A percentile compares a stretch with the other conserved stretches of the same genome.
Evolutionary conservation across 2,797 vertebrate genomes (phyloP).

Genomic region (Amblyraja radiata): DNA sequence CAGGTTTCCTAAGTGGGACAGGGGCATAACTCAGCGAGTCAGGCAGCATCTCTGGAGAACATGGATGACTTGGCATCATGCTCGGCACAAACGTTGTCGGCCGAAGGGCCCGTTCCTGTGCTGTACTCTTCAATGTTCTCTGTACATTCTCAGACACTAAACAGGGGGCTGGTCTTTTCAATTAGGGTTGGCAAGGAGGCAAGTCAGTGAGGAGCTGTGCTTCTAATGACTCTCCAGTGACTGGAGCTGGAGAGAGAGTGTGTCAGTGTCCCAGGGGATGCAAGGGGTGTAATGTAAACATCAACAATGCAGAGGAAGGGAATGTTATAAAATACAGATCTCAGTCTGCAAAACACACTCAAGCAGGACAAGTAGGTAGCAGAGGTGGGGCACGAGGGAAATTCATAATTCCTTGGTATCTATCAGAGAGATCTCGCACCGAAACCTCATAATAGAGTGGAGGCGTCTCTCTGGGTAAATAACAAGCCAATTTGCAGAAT

Average conservation of each 20-base stretch:
- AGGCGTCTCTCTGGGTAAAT: neutral
- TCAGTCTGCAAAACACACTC: neutral
- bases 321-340: neutral
- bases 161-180: no score
- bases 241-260: neutral
- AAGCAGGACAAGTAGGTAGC: neutral
- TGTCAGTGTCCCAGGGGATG: neutral
- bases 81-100: no score
- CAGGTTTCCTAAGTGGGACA: no score
- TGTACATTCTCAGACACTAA: neutral
- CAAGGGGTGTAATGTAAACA: neutral
- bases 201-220: neutral
- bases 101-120: no score
- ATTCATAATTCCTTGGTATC: constrained; percentile 1
- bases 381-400: neutral
- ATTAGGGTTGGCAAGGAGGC: neutral
- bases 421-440: neutral
- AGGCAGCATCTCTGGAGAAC: no score
- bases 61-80: no score
- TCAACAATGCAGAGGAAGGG: neutral
- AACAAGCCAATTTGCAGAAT: neutral
- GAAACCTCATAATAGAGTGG: neutral
- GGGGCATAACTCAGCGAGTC: no score
- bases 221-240: constrained; percentile 1
- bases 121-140: no score